Conservation (phyloP, 2,888 invertebrate species). For the Rhaphigaster nebulosa region DNA sequence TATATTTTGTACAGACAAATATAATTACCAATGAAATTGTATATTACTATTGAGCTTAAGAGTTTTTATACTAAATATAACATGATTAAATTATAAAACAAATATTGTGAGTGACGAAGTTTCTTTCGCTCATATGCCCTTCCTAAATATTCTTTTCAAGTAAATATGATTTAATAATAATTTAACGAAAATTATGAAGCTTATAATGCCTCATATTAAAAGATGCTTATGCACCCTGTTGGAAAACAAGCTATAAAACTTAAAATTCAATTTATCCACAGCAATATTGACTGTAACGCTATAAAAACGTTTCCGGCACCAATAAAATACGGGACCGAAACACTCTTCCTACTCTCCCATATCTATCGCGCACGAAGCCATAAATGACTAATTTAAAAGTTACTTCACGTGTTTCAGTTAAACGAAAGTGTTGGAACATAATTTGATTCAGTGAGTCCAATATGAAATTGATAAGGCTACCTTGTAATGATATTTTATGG, state of each 20-base stretch:
- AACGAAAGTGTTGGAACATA: not conserved
- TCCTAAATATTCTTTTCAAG: too few species aligned
- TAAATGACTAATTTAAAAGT: slow-evolving; percentile 4
- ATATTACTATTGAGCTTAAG: too few species aligned
- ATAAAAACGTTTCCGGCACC: not conserved
- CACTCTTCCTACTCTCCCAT: not conserved
- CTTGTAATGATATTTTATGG: not conserved
- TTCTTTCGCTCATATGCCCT: too few species aligned
- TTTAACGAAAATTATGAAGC: too few species aligned
- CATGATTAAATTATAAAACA: too few species aligned
- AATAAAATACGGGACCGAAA: too few species aligned
- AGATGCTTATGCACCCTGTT: not conserved
- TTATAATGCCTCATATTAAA: too few species aligned
- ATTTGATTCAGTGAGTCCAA: not conserved
- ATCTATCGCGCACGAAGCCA: not conserved
- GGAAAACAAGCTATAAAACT: not conserved
- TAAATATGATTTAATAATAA: too few species aligned
- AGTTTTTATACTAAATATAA: too few species aligned
- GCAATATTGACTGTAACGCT: not conserved
- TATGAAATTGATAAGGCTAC: not conserved
- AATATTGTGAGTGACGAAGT: too few species aligned
- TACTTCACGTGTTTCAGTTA: not conserved
- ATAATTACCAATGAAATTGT: too few species aligned
- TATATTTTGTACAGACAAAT: too few species aligned
- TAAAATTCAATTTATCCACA: not conserved